Percentiles rank a stretch among this genome's conserved stretches.
Evolutionary conservation across 2,888 invertebrate species (phyloP).

Genomic region (Heterodera filipjevi): DNA sequence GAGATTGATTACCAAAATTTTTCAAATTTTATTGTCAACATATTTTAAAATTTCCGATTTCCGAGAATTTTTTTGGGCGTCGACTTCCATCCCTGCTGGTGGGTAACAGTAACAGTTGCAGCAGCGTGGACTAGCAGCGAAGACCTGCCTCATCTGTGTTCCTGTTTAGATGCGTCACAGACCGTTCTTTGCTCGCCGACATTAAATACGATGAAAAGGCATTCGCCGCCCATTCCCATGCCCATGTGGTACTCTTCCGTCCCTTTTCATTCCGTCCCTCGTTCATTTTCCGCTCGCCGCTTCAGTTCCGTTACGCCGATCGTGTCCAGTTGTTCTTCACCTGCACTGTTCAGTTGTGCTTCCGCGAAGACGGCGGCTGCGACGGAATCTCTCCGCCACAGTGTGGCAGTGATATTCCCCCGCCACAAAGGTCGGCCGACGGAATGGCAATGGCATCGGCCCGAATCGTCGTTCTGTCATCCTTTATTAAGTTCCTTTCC

Average conservation of each 20-base stretch:
- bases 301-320: conserved; percentile 65
- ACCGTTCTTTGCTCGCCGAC: conserved; percentile 56
- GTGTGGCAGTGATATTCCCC: background rate
- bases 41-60: too few relatives aligned
- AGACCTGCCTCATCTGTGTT: too few relatives aligned
- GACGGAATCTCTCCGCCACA: conserved; percentile 43
- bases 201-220: conserved; percentile 44
- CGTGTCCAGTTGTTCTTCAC: conserved; percentile 63
- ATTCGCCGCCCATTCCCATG: conserved; percentile 33
- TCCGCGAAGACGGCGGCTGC: conserved; percentile 64
- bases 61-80: too few relatives aligned
- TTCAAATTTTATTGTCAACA: too few relatives aligned
- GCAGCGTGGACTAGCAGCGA: too few relatives aligned
- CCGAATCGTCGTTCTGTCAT: background rate
- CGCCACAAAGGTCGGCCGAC: background rate
- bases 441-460: background rate
- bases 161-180: conserved; percentile 55
- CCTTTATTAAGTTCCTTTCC: background rate
- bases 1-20: too few relatives aligned
- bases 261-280: background rate
- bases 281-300: conserved; percentile 54
- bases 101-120: too few relatives aligned
- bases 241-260: conserved; percentile 14
- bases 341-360: conserved; percentile 65
- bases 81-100: too few relatives aligned